Base-by-base conservation (phyloP, 2,113 vertebrate genomes). In the Lipotes vexillifer region DNA sequence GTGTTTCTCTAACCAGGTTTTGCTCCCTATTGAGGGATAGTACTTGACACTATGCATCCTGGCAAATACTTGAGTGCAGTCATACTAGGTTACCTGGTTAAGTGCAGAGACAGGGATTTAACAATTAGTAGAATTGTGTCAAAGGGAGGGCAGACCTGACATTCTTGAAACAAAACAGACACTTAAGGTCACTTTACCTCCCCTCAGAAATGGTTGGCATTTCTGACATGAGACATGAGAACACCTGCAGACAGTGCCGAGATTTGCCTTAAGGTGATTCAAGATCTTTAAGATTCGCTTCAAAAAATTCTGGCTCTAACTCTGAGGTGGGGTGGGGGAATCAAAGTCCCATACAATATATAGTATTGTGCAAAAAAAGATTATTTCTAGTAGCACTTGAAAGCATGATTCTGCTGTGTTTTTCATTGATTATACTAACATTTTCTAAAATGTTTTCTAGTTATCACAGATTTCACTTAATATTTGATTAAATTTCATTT, bases 401-500 rank as follows among this genome's bases (percentile, higher is more conserved):
- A 77, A 65, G 69, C 38, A 11, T 72, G 61, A 92, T 36, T 78
- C n/a, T 85, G 74, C 7, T 88, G 10, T 12, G n/a, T 85, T 46
- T 41, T 49, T 63, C 59, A 90, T 1, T 44, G 8, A 74, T 63
- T 94, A 59, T 41, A 69, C 83, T 41, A 69, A 88, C 68, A 59
- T 88, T 78, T 78, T 83, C 82, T 88, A 65, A 71, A 92, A 66
- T 36, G 36, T 84, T 85, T 33, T 59, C 71, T 31, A 44, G 20
- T 61, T 27, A 65, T 61, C 85, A 81, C 29, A 92, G 44, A 74
- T 88, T 88, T 88, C 66, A 72, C 15, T 80, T 63, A 87, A 72
- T 63, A 49, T 81, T 41, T 85, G 75, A 71, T 55, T 80, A 88
- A 92, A 80, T 89, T 85, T 89, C 21, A 92, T 74, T 94, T 81